Base-by-base conservation (phyloP, 1,140 invertebrate genomes). In the Caerostris darwini region DNA sequence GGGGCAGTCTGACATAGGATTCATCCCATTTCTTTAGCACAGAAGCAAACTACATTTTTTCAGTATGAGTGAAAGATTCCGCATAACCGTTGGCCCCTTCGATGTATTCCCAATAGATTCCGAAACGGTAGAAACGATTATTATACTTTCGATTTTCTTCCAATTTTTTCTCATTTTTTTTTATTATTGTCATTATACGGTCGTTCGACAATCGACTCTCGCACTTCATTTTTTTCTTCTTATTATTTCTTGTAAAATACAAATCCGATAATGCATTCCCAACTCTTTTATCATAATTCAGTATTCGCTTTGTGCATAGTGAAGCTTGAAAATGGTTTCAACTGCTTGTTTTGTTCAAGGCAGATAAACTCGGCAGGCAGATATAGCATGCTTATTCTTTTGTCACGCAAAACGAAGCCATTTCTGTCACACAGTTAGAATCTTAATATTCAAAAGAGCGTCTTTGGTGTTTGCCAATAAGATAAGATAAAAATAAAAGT, bases 241-340 rank as follows among this genome's bases (percentile, higher is more conserved):
- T 19, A 50, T 54, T 67, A 53, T 17, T 64, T 7, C 54, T 58
- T 61, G 19, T 34, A 93, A 93, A 93, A 94, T 56, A 88, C 81
- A 89, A 82, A 94, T 94, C 92, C 85, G 86, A 88, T 94, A 94
- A 94, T 94, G 92, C 86, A 61, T 89, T 61, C 14, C 61, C 67
- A 88, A 81, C 85, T 58, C 34, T 64, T 88, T 94, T 61, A 94
- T 94, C 92, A 88, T 94, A 88, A 88, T 89, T 94, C 69, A 7
- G 56, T 34, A 82, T 54, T 10, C 67, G 69, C 85, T 82, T 89
- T 89, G 59, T 50, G 83, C 17, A n/a, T 58, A 85, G 57, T 53
- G 58, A 56, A 50, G 90, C 71, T 59, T 50, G 34, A 82, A 81
- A 90, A 61, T 82, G 59, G 82, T 34, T 10, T 17, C 87, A 1